Evolutionary conservation across 2,113 vertebrate genomes (phyloP), one percentile per base, ranked within the genome.

Genomic region (Varanus komodoensis): DNA sequence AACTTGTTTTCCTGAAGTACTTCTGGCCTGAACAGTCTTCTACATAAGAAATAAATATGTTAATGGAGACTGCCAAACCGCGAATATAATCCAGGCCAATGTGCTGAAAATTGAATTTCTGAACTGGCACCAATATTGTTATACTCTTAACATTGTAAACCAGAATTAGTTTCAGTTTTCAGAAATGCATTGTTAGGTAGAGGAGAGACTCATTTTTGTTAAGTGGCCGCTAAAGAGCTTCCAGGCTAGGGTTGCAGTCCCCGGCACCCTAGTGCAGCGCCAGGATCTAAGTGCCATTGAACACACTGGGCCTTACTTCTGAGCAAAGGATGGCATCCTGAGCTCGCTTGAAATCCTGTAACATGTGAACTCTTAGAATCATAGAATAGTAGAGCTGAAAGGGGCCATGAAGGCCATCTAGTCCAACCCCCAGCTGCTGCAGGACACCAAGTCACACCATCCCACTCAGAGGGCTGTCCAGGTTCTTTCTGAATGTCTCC

Each of bases 91-190:
- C 34, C 3, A 14, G 1, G n/a, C 52, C 50, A 89, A 81, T 0
- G 0, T 17, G 71, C 0, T 0, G 27, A 34, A n/a, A 67, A 0
- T 6, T 81, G 6, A 74, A 27, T 1, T 34, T 74, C 64, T 81
- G 27, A 86, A 57, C 0, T 32, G 82, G 82, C 3, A 87, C 2
- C 25, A 75, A 0, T 1, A 34, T 84, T 69, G 0, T 73, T 77
- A 54, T 15, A 71, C 21, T 34, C 44, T 34, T 84, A 8, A 87
- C 34, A 19, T 54, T 50, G 19, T 27, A 80, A 25, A 81, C 61
- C 54, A 52, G 44, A 69, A 88, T 69, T 88, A 14, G 17, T 68
- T 68, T 67, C 75, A 87, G 12, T 50, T 80, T 87, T 79, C 86
- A 78, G 74, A 38, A 79, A 80, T 25, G 44, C 11, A 88, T 34